A percentile compares a stretch with the other conserved stretches of the same genome.
Conservation (phyloP, 2,113 vertebrate species). For the Melanostigma gelatinosum region DNA sequence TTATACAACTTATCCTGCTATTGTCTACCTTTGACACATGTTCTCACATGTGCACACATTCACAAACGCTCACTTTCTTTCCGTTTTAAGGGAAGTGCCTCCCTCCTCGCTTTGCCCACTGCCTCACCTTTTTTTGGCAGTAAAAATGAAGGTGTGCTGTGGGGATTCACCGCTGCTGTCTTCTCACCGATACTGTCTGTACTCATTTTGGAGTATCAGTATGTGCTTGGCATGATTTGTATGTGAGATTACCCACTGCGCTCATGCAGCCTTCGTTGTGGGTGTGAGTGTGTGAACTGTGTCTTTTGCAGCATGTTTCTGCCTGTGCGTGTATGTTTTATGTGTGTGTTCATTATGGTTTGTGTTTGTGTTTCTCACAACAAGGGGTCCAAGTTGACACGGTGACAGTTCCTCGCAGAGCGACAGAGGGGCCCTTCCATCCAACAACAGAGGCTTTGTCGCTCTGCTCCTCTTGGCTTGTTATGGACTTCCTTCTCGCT, state of each 20-base stretch:
- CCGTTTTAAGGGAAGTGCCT: slow-evolving; percentile 29
- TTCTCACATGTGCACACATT: slow-evolving; percentile 42
- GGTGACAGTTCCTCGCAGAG: slow-evolving; percentile 77
- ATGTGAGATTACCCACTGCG: not conserved
- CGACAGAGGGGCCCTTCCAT: slow-evolving; percentile 76
- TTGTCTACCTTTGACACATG: slow-evolving; percentile 23
- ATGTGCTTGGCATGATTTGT: slow-evolving; percentile 38
- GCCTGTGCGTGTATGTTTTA: slow-evolving; percentile 45
- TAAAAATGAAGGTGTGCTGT: slow-evolving; percentile 42
- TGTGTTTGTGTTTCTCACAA: slow-evolving; percentile 61
- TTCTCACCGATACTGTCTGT: slow-evolving; percentile 62
- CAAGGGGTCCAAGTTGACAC: slow-evolving; percentile 77
- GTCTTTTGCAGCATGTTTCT: slow-evolving; percentile 41
- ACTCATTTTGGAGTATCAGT: slow-evolving; percentile 45
- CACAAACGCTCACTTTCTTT: slow-evolving; percentile 38
- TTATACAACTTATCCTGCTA: slow-evolving; percentile 20
- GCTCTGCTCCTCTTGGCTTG: slow-evolving; percentile 80
- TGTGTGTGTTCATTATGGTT: slow-evolving; percentile 62
- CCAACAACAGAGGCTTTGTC: slow-evolving; percentile 85
- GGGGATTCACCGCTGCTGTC: slow-evolving; percentile 55
- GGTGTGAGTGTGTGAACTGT: slow-evolving; percentile 6
- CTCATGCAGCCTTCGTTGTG: not conserved
- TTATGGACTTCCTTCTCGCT: slow-evolving; percentile 77
- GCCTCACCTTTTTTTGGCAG: slow-evolving; percentile 57
- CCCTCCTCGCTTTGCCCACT: slow-evolving; percentile 14